Conservation (phyloP, 1,140 invertebrate species). For the Hylaeus anthracinus region DNA sequence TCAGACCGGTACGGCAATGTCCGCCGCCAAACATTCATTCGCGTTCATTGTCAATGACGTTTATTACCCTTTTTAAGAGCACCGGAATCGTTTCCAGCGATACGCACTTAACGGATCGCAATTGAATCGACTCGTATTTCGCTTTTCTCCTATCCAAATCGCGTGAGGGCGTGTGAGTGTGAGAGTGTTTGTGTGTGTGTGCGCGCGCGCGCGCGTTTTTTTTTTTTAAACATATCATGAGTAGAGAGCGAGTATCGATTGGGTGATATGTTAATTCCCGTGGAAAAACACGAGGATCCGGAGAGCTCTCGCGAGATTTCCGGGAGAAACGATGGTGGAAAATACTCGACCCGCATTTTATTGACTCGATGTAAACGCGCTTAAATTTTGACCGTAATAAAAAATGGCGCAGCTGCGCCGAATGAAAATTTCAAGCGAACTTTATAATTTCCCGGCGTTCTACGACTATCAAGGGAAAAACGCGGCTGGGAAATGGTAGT, state of each 20-base stretch:
- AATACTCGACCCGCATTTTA: not conserved
- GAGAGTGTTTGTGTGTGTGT: no score
- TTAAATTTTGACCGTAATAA: constrained; percentile 30
- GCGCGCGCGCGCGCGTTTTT: not conserved
- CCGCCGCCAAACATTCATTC: constrained; percentile 32
- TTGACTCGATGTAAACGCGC: constrained; percentile 16
- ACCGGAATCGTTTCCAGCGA: constrained; percentile 44
- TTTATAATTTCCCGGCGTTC: constrained; percentile 21
- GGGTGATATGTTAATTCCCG: constrained; percentile 32
- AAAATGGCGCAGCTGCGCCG: constrained; percentile 31
- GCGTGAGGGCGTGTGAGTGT: no score
- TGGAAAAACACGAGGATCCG: not conserved
- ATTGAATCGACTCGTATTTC: constrained; percentile 24
- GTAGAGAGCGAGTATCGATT: not conserved
- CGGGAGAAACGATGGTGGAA: not conserved
- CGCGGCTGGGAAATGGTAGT: not conserved
- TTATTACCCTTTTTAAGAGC: constrained; percentile 58
- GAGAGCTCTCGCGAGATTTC: not conserved
- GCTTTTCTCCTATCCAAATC: not conserved
- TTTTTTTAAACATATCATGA: not conserved
- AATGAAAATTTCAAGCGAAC: constrained; percentile 35
- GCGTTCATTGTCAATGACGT: constrained; percentile 48
- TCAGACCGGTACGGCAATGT: no score
- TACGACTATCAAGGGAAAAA: constrained; percentile 9
- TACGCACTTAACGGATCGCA: constrained; percentile 54